These are phyloP conservation scores for Cryptocephalus moraei DNA, from an alignment of 2,888 invertebrate species.

Conservation along the genomic window DNA sequence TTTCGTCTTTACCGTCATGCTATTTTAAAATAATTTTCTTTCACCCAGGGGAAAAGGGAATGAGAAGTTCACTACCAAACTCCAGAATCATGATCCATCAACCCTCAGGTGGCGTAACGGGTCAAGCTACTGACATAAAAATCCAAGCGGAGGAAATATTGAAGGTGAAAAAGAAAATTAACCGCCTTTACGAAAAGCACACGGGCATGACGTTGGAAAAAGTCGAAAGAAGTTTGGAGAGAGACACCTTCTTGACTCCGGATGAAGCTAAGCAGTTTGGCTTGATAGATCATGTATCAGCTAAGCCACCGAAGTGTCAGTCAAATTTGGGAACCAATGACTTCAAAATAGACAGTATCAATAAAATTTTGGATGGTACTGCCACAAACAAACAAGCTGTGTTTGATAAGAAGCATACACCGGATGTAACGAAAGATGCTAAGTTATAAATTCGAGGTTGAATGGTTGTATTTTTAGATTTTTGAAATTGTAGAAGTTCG, in stretches of 20 bases:
- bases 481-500: too few relatives aligned
- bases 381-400: too few relatives aligned
- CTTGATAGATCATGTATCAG: slow-evolving; percentile 78
- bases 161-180: slow-evolving; percentile 81
- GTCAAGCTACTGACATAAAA: slow-evolving; percentile 95
- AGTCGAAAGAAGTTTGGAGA: slow-evolving; percentile 71
- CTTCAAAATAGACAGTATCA: too few relatives aligned
- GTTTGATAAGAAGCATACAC: too few relatives aligned
- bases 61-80: slow-evolving; percentile 92
- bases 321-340: too few relatives aligned
- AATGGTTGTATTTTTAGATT: too few relatives aligned
- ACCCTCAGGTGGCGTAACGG: slow-evolving; percentile 78
- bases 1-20: not conserved
- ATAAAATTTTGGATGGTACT: too few relatives aligned
- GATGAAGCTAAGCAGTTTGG: slow-evolving; percentile 84
- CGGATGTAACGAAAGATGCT: too few relatives aligned
- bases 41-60: slow-evolving; percentile 44
- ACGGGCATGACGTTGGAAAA: slow-evolving; percentile 45
- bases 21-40: not conserved
- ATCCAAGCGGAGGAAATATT: slow-evolving; percentile 96
- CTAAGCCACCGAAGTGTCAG: slow-evolving; percentile 9
- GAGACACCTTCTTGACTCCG: slow-evolving; percentile 89
- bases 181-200: slow-evolving; percentile 80
- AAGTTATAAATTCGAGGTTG: too few relatives aligned
- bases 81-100: slow-evolving; percentile 97